Base-by-base conservation (phyloP, 2,113 vertebrate species). In the Cyrtonyx montezumae region DNA sequence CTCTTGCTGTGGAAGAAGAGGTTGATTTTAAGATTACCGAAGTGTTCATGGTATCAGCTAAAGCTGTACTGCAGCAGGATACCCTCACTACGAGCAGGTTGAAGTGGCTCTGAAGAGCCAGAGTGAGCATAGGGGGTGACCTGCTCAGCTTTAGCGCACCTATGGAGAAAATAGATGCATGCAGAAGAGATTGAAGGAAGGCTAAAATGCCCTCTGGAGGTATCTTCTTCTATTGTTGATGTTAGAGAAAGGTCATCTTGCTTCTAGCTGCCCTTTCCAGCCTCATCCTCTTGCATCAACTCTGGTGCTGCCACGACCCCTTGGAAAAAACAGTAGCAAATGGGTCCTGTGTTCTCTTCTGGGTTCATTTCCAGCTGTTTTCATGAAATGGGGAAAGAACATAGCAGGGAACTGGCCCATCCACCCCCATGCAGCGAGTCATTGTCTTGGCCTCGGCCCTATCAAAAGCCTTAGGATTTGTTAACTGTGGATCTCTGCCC, bases 1-100 rank as follows among this genome's bases (percentile, higher is more conserved):
- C 68, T 34, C 79, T 75, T 9, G 3, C 34, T 77, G 61, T 59
- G 81, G 63, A 77, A 87, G 46, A 70, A 90, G 84, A 70, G 81
- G 59, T n/a, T 85, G 91, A 59, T 93, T 85, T 91, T 74, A 68
- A 85, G 76, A 80, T 92, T 80, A 48, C 43, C 20, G 43, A 48
- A 85, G 59, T 1, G 0, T 71, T 51, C 43, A 43, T 62, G 43
- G 2, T 68, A 22, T 89, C 91, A 83, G 5, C 0, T 36, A 63
- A 76, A 56, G 71, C 8, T 59, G 79, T 12, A 32, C 34, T 22
- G 69, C 84, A 78, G 12, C 34, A 61, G 46, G 58, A 37, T 37
- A 23, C 75, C 70, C 42, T 49, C 51, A 34, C 71, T 49, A 17
- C 22, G 71, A n/a, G 11, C 48, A 66, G 40, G n/a, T 42, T 46